Evolutionary conservation across 2,113 vertebrate genomes (phyloP).

Genomic region (Martes martes): DNA sequence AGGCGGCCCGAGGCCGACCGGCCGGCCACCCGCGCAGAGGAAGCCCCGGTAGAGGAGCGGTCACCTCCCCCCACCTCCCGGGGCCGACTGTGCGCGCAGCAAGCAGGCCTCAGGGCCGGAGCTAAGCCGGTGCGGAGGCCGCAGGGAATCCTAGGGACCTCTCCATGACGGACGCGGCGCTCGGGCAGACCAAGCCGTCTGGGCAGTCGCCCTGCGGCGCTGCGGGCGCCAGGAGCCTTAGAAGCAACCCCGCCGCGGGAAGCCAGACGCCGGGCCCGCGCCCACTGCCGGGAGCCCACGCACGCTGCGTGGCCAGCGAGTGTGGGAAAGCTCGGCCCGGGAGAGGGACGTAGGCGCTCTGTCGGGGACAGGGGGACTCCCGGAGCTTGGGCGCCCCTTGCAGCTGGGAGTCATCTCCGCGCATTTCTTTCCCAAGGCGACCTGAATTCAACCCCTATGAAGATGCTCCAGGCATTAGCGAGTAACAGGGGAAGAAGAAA

Average conservation of each 20-base stretch:
- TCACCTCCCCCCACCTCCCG: background rate
- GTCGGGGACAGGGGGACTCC: background rate
- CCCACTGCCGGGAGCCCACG: background rate
- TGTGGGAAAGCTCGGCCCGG: background rate
- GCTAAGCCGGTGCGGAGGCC: background rate
- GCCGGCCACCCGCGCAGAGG: fast-evolving
- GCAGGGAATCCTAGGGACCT: background rate
- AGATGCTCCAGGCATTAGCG: background rate
- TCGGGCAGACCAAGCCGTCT: background rate
- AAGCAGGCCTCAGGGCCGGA: fast-evolving
- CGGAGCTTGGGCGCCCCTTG: background rate
- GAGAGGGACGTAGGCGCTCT: fast-evolving
- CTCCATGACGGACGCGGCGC: background rate
- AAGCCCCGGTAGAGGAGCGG: fast-evolving
- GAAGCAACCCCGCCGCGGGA: background rate
- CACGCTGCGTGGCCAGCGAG: fast-evolving
- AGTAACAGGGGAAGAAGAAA: background rate
- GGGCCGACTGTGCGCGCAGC: background rate
- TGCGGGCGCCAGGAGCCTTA: background rate
- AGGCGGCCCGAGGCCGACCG: fast-evolving
- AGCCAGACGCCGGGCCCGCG: no score
- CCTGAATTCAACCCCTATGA: background rate
- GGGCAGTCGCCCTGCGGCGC: fast-evolving
- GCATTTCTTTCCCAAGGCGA: background rate
- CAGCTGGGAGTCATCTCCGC: background rate